Evolutionary conservation across 1,140 invertebrate genomes (phyloP), one percentile per base, ranked within the genome.

Genomic region (Physella acuta): DNA sequence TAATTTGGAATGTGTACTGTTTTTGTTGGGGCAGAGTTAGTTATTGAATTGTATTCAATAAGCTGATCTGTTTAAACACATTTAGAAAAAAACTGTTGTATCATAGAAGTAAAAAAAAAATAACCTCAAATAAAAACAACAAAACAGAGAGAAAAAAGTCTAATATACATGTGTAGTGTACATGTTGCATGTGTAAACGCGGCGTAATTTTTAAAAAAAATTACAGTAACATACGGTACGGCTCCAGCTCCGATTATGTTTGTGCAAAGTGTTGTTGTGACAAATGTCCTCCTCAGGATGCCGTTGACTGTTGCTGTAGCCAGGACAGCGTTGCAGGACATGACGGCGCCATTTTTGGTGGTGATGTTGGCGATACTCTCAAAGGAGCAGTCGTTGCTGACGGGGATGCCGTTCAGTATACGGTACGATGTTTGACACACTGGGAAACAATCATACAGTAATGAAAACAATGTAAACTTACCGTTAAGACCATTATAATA

Each of bases 331-430:
- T 61, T 61, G 24, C 59, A 61, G 11, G 59, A 26, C 14, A 34
- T 20, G 26, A 20, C 17, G 16, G 2, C 24, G 1, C 8, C n/a
- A 28, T 61, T 16, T 28, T 30, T 16, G 36, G 16, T 24, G 2
- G 59, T 61, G 36, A 61, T 61, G 36, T 61, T 61, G 59, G 59
- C 20, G 59, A 61, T 44, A 2, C 59, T 36, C 3, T 33, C 33
- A 26, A 36, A 61, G 2, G 36, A 34, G 36, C 59, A 61, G 36
- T 39, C 59, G 17, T 61, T 36, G 17, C 24, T 26, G 3, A 61
- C 36, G 4, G 8, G 2, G 24, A 20, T 14, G 1, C 34, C 34
- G 36, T 61, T 61, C 5, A 61, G 59, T n/a, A 61, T 61, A 3
- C 59, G 59, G 24, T 24, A 61, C 24, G 3, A 2, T 24, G 24